Base-by-base conservation (phyloP, 2,888 invertebrate species). In the Drosophila seclusa region DNA sequence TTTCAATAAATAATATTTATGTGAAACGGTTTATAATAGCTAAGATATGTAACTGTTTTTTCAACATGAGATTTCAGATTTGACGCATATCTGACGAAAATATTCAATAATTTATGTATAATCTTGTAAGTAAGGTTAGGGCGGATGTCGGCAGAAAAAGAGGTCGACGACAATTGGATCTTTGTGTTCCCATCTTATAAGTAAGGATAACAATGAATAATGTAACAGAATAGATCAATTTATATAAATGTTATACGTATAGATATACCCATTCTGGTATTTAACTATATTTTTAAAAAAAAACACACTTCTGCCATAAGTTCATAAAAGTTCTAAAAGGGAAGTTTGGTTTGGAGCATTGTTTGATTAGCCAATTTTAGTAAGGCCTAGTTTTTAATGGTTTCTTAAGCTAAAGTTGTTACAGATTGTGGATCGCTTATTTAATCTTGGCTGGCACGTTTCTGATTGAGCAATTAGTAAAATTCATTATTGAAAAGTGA, bases 361-460 rank as follows among this genome's bases (percentile, higher is more conserved):
- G 4, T 21, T 45, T 16, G 7, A 45, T 8, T 8, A 7, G 24
- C 0, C 4, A 45, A 24, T 4, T 16, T 45, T 24, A 7, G 13
- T 21, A 16, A 16, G 4, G 24, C 24, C 16, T 24, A 16, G 0
- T 24, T 24, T 45, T 24, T 8, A 45, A 45, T 45, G 8, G 27
- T 24, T 45, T 45, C 16, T 45, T 24, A 24, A 8, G 24, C 5
- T 11, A 8, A 49, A 49, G 27, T 50, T 27, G 38, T 40, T 4
- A 45, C 16, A 16, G 4, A 24, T 40, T 52, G 5, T 16, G 2
- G 10, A 21, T 13, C 10, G 21, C 52, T 62, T 86, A 89, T 71
- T 88, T 88, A 61, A 76, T 63, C 73, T 89, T 89, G 57, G 78
- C 81, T n/a, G 90, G 85, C 60, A 84, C 62, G 52, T 90, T 91